phyloP scores from a whole-genome alignment of 2,113 vertebrate species.

The Oreocharis arfaki region DNA sequence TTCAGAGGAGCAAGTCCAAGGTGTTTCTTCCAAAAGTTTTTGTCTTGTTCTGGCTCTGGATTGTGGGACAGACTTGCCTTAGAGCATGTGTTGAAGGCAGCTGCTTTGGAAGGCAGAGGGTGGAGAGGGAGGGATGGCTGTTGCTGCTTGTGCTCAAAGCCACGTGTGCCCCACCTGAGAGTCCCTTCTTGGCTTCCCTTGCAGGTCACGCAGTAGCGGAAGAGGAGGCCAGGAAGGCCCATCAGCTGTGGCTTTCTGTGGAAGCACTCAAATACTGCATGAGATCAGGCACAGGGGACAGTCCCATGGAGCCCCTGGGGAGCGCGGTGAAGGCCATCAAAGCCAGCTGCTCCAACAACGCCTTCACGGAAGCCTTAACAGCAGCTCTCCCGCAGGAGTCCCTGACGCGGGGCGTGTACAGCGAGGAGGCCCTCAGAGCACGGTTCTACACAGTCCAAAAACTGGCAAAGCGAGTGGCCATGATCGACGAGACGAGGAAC shows the following conservation, averaged over 20 bases:
- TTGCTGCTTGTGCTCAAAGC: background rate
- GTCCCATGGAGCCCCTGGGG: conserved; percentile 80
- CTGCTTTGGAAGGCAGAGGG: background rate
- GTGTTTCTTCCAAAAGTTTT: background rate
- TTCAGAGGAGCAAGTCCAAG: fast-evolving
- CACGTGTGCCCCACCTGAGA: fast-evolving
- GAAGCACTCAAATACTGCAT: conserved; percentile 86
- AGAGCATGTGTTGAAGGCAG: fast-evolving
- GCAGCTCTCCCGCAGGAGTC: conserved; percentile 84
- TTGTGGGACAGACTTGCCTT: background rate
- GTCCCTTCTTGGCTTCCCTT: background rate
- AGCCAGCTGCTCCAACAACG: conserved; percentile 76
- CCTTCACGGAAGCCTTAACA: conserved; percentile 83
- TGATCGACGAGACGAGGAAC: conserved; percentile 91
- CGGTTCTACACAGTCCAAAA: conserved; percentile 84
- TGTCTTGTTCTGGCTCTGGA: fast-evolving
- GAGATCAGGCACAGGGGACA: conserved; percentile 73
- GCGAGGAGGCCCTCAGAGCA: conserved; percentile 86
- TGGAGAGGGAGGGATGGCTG: background rate
- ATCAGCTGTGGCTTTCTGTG: conserved; percentile 94
- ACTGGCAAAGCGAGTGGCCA: conserved; percentile 85
- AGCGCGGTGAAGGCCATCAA: conserved; percentile 77
- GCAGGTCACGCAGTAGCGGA: conserved; percentile 88
- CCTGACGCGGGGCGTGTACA: conserved; percentile 86
- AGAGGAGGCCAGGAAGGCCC: conserved; percentile 88